Percentiles rank a stretch among this genome's conserved stretches.
Conservation (phyloP, 1,140 invertebrate species). For the Drosophila athabasca region DNA sequence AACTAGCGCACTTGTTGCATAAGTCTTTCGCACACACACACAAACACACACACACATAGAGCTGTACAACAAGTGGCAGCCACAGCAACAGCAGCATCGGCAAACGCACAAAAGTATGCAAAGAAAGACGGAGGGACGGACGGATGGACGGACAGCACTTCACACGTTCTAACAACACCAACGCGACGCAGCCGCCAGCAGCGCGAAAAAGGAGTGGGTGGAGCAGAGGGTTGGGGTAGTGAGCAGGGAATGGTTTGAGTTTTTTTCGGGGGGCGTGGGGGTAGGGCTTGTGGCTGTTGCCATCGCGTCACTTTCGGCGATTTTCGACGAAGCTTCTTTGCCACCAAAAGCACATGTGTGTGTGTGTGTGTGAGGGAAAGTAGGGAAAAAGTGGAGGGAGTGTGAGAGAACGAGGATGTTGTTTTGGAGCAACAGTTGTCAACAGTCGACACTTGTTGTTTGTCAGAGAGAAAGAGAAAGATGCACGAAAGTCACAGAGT, state of each 20-base stretch:
- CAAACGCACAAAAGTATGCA: slow-evolving; percentile 77
- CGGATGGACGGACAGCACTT: slow-evolving; percentile 26
- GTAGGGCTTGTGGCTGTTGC: slow-evolving; percentile 34
- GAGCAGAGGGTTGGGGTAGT: too few species aligned
- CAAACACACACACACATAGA: slow-evolving; percentile 21
- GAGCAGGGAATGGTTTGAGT: neutral
- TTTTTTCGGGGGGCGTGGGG: neutral
- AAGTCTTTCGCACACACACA: slow-evolving; percentile 43
- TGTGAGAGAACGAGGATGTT: neutral
- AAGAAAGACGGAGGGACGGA: slow-evolving; percentile 43
- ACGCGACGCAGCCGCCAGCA: slow-evolving; percentile 41
- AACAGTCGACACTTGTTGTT: slow-evolving; percentile 69
- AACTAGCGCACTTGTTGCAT: slow-evolving; percentile 78
- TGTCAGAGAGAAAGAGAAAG: neutral
- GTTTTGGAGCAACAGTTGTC: slow-evolving; percentile 68
- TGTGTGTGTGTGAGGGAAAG: slow-evolving; percentile 1
- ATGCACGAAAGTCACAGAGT: too few species aligned
- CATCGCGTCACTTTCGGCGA: slow-evolving; percentile 71
- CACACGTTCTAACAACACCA: slow-evolving; percentile 73
- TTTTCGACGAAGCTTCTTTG: slow-evolving; percentile 64
- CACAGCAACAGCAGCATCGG: slow-evolving; percentile 19
- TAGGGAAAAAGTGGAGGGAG: neutral
- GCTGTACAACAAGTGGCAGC: slow-evolving; percentile 65
- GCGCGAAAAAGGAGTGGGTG: slow-evolving; percentile 8
- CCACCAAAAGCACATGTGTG: slow-evolving; percentile 5